These are phyloP conservation scores for Orthosia gothica DNA, from an alignment of 2,888 invertebrate species.

Conservation along the genomic window DNA sequence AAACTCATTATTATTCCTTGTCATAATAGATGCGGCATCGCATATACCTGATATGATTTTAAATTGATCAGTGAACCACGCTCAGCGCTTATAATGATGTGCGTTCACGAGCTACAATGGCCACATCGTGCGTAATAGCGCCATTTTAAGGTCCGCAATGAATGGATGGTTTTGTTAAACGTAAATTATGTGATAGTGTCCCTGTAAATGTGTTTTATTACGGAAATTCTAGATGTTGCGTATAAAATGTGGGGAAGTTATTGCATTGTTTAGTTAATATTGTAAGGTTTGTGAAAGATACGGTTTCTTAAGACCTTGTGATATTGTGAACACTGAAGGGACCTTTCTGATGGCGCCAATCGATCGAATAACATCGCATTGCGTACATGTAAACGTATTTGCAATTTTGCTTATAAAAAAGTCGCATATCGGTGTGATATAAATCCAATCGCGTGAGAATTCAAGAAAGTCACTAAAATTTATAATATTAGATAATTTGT, in stretches of 20 bases:
- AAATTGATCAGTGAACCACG: conserved; percentile 29
- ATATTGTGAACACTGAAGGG: no score
- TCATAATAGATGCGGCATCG: background rate
- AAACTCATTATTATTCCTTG: background rate
- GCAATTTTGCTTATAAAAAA: no score
- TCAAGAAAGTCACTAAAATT: no score
- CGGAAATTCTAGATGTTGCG: background rate
- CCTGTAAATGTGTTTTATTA: conserved; percentile 36
- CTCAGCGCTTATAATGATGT: conserved; percentile 25
- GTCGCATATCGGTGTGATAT: no score
- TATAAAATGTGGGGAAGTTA: background rate
- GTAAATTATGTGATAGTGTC: conserved; percentile 31
- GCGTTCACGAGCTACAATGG: conserved; percentile 26
- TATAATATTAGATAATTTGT: no score
- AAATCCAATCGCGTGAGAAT: no score
- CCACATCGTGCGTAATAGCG: conserved; percentile 33
- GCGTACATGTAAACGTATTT: no score
- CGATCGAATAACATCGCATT: no score
- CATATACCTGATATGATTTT: conserved; percentile 26
- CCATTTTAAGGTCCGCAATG: conserved; percentile 31
- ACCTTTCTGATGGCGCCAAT: no score
- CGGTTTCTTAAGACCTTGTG: no score
- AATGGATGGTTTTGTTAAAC: conserved; percentile 38
- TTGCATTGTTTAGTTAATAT: conserved; percentile 12
- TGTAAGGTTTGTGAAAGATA: background rate